Evolutionary conservation across 2,888 invertebrate genomes (phyloP).

Genomic region (Ornithoptera alexandrae): DNA sequence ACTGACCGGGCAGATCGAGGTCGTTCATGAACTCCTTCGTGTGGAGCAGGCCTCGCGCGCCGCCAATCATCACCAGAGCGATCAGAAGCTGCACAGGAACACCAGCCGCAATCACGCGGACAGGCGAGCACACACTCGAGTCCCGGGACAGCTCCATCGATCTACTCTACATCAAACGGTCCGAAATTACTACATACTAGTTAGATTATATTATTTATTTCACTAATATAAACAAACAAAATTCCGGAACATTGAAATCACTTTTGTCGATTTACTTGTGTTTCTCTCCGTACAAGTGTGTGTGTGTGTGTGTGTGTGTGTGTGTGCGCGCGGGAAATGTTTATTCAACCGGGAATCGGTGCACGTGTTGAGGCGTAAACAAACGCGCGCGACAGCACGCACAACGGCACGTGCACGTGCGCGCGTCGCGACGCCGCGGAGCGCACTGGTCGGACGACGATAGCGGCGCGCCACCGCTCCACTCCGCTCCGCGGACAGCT

Average conservation of each 20-base stretch:
- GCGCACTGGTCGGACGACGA: constrained; percentile 65
- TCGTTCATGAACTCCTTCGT: constrained; percentile 26
- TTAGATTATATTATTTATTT: neutral
- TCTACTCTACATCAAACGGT: too few species aligned
- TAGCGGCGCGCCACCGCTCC: constrained; percentile 41
- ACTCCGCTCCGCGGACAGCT: neutral
- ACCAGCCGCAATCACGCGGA: constrained; percentile 4
- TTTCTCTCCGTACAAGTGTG: too few species aligned
- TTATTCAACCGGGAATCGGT: constrained; percentile 15
- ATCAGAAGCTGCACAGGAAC: constrained; percentile 14
- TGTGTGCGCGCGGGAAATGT: constrained; percentile 4
- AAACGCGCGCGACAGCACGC: constrained; percentile 22
- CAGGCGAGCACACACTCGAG: constrained; percentile 5
- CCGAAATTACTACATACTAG: constrained; percentile 8
- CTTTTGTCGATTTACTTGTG: too few species aligned
- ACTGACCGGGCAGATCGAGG: constrained; percentile 28
- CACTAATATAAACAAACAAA: too few species aligned
- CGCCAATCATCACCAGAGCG: constrained; percentile 7
- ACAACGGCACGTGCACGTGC: constrained; percentile 45
- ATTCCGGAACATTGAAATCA: too few species aligned
- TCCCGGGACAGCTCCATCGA: constrained; percentile 13
- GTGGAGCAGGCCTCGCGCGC: constrained; percentile 16
- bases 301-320: too few species aligned
- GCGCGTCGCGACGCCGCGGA: constrained; percentile 53
- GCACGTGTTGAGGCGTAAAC: constrained; percentile 29